Base-by-base conservation (phyloP, 2,113 vertebrate species). In the Plectropomus leopardus region DNA sequence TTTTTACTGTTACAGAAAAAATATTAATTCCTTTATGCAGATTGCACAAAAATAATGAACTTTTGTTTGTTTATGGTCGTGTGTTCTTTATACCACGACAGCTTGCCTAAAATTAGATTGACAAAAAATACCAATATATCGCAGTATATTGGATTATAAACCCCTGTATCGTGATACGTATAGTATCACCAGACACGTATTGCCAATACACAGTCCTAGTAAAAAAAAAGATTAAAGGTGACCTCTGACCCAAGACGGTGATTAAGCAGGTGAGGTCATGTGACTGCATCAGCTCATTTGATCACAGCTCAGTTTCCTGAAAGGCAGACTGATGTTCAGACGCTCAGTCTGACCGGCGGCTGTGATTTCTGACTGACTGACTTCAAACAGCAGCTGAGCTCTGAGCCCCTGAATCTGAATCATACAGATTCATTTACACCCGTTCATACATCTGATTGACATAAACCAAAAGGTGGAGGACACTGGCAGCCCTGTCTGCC, bases 351-450 rank as follows among this genome's bases (percentile, higher is more conserved):
- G 66, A 57, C 36, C 24, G 19, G 40, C 53, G 36, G 68, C 51
- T 6, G 23, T 9, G 36, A 28, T 44, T 71, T 71, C 67, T 44
- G 67, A 57, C 23, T 8, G 23, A 40, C 34, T 69, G 66, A 54
- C n/a, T 69, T 24, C 26, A 54, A 42, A 21, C 67, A 70, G 67
- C 67, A 70, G 67, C 67, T 70, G 67, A 44, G 67, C 67, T 55
- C 67, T 42, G 50, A 70, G 0, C 9, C 15, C 67, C 16, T 54
- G 50, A 6, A 42, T 69, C n/a, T 69, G 67, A 28, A 44, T 44
- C 34, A 13, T 4, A 34, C 6, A 3, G 13, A 14, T 34, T 55
- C 36, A 3, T 44, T 70, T 26, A 57, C 7, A 55, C 51, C 34
- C 1, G 23, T 44, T 55, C 3, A 70, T 3, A 70, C 3, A 4